Percentiles rank a stretch among this genome's conserved stretches.
These are phyloP conservation scores for Apodemus sylvaticus DNA, from an alignment of 2,113 vertebrate genomes.

Conservation along the genomic window DNA sequence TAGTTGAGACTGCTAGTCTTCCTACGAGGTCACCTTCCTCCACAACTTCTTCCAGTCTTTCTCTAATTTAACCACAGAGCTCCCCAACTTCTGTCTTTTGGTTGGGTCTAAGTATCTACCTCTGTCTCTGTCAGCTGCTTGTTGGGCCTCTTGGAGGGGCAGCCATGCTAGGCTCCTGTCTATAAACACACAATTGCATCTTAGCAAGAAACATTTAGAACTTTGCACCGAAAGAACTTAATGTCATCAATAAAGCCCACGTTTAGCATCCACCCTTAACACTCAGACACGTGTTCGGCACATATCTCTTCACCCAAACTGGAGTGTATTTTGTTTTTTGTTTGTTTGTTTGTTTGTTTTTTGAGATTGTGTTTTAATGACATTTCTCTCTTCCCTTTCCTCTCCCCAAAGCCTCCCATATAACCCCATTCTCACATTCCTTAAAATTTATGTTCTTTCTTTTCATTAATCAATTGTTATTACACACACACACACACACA, in stretches of 20 bases:
- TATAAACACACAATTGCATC: background rate
- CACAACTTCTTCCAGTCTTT: no score
- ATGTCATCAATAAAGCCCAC: background rate
- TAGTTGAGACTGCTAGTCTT: no score
- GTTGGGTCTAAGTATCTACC: no score
- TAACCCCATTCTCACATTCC: background rate
- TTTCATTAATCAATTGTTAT: background rate
- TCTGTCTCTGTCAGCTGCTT: no score
- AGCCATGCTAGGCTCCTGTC: no score
- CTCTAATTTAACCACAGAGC: no score
- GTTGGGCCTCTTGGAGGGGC: no score
- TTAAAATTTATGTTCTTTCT: background rate
- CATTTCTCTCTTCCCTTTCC: background rate
- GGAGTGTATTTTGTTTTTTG: background rate
- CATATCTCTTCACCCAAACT: background rate
- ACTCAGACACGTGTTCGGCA: background rate
- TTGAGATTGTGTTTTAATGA: background rate
- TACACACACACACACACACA: no score
- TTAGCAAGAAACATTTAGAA: conserved; percentile 25
- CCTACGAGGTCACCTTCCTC: no score
- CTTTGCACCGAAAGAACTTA: background rate
- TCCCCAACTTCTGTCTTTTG: no score
- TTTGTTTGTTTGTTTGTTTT: no score
- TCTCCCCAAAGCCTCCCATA: background rate
- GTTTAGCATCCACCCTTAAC: background rate